Base-by-base conservation (phyloP, 2,113 vertebrate genomes). In the Grus americana region DNA sequence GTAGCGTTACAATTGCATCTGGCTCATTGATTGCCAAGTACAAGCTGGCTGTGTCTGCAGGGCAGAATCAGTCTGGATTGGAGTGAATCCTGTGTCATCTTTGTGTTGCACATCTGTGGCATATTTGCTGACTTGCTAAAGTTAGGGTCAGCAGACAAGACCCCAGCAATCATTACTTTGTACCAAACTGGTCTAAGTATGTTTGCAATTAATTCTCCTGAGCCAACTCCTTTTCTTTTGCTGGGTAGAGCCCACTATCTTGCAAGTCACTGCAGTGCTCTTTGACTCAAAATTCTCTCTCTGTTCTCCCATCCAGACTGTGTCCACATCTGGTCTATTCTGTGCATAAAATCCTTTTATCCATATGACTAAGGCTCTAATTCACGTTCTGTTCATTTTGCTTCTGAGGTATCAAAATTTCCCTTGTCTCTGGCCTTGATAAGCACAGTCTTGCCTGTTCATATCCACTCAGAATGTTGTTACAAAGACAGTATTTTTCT, bases 1-100 rank as follows among this genome's bases (percentile, higher is more conserved):
- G 68, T 61, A 78, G 88, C 59, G 76, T 20, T 84, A n/a, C 44
- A 59, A 5, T 38, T 90, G 90, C 92, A 97, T 88, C 85, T 95
- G 94, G 68, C 73, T 90, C 84, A 72, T 52, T 74, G 90, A 95
- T 81, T 91, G 76, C 68, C 23, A 34, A 62, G 20, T 30, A 40
- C 59, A 66, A 73, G 50, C 82, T 71, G 83, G 20, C 75, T 57
- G 65, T 65, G 79, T 84, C 88, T 92, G 84, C 76, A 84, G 65
- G 79, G 80, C 76, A 80, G 30, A 50, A 26, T 6, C 81, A 42
- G 73, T 71, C 78, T 84, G 88, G 59, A 10, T 36, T 66, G 57
- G 70, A 86, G 11, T n/a, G 61, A 71, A 52, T 72, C 79, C 82
- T 52, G 4, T 75, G 50, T 86, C 79, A 83, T 88, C 85, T 79